These are phyloP conservation scores for Neomonachus schauinslandi DNA, from an alignment of 2,113 vertebrate genomes.

Conservation along the genomic window DNA sequence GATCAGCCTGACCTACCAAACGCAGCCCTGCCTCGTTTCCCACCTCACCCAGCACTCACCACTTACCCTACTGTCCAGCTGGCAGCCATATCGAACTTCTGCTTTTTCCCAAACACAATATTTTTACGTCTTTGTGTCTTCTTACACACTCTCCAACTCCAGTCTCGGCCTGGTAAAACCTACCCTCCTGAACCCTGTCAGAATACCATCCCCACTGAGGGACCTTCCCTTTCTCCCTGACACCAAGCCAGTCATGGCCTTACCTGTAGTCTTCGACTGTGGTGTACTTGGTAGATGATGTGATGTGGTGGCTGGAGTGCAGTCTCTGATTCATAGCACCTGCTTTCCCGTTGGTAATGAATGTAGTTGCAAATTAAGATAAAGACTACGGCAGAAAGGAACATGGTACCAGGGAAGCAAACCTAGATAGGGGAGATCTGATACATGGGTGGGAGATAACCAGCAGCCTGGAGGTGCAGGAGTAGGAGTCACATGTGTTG, in stretches of 20 bases:
- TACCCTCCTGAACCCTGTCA: neutral
- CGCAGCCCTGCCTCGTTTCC: neutral
- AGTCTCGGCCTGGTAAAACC: neutral
- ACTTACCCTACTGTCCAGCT: rapidly evolving
- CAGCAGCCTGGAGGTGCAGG: neutral
- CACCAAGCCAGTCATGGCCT: neutral
- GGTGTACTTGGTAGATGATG: neutral
- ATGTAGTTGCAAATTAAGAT: neutral
- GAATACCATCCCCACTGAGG: neutral
- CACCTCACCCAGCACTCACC: neutral
- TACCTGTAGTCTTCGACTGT: neutral
- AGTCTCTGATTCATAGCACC: neutral
- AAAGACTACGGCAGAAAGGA: neutral
- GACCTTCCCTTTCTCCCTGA: neutral
- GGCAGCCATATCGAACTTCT: neutral
- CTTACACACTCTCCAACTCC: neutral
- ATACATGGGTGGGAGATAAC: neutral
- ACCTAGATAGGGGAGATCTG: neutral
- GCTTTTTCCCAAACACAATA: neutral
- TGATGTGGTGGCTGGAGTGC: rapidly evolving
- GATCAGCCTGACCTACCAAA: neutral
- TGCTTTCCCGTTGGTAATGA: neutral
- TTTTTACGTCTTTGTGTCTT: neutral
- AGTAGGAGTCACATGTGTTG: rapidly evolving
- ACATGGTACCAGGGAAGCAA: neutral